These are phyloP conservation scores for Mohoua ochrocephala DNA, from an alignment of 2,113 vertebrate species.

Conservation along the genomic window DNA sequence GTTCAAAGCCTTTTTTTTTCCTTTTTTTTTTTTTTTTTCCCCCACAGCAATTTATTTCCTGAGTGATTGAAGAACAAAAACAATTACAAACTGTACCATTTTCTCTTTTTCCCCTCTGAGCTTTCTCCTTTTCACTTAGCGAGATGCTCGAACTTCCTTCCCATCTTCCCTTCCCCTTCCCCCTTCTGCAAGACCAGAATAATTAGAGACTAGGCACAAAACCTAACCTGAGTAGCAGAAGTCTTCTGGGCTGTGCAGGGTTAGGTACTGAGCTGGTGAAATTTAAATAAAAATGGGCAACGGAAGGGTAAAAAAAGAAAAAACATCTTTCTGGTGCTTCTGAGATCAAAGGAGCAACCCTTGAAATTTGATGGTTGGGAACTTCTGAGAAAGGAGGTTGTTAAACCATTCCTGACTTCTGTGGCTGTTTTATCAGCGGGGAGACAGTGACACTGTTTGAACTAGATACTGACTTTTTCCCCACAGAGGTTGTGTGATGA, in stretches of 20 bases:
- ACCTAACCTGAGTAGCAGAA: neutral
- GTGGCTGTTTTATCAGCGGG: neutral
- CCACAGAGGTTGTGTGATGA: neutral
- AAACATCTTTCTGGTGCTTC: neutral
- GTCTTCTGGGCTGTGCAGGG: neutral
- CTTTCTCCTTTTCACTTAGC: conserved; percentile 30
- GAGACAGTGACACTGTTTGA: conserved; percentile 37
- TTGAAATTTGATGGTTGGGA: conserved; percentile 44
- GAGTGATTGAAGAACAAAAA: conserved; percentile 47
- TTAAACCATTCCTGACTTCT: conserved; percentile 32
- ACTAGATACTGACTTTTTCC: neutral
- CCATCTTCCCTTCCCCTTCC: neutral
- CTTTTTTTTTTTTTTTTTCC: neutral
- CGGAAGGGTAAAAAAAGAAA: neutral
- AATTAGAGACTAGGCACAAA: neutral
- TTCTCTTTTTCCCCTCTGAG: conserved; percentile 19
- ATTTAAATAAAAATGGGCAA: conserved; percentile 1
- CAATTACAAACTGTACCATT: conserved; percentile 44
- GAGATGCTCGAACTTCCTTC: neutral
- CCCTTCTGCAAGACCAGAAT: neutral
- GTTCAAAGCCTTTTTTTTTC: neutral
- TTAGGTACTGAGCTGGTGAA: neutral
- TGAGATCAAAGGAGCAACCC: conserved; percentile 44
- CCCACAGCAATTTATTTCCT: conserved; percentile 34
- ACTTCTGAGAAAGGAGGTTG: conserved; percentile 27